Percentiles rank a stretch among this genome's conserved stretches.
Evolutionary conservation across 2,888 invertebrate species (phyloP).

Genomic region (Agonum fuliginosum): DNA sequence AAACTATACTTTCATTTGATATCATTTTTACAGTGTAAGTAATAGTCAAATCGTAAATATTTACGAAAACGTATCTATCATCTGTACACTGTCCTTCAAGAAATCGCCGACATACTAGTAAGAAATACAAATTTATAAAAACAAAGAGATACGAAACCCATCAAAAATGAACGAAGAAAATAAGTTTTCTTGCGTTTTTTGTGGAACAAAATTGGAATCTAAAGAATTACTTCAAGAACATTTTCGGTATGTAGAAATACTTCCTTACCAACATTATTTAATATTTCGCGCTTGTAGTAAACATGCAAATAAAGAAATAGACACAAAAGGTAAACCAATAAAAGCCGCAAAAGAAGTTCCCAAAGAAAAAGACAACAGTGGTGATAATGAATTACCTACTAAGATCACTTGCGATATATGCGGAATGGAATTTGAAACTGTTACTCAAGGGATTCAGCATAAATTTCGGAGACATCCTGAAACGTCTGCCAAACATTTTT

Average conservation of each 20-base stretch:
- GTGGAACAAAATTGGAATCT: conserved; percentile 60
- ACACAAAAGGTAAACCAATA: conserved; percentile 70
- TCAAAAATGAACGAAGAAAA: conserved; percentile 45
- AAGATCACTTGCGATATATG: conserved; percentile 78
- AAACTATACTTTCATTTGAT: background rate
- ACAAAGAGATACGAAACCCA: background rate
- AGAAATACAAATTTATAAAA: background rate
- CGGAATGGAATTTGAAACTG: conserved; percentile 75
- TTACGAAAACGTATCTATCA: background rate
- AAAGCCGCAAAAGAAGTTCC: conserved; percentile 63
- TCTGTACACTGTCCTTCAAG: background rate
- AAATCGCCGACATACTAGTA: background rate
- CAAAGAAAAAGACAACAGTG: conserved; percentile 66
- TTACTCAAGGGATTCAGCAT: conserved; percentile 80
- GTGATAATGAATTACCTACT: conserved; percentile 68
- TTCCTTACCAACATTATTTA: conserved; percentile 12
- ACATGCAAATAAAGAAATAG: conserved; percentile 79
- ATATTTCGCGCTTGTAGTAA: conserved; percentile 71
- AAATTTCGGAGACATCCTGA: conserved; percentile 80
- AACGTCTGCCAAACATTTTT: conserved; percentile 79
- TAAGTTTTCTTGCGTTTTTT: conserved; percentile 61
- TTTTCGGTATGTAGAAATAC: conserved; percentile 73
- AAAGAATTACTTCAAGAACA: conserved; percentile 78
- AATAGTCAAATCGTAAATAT: conserved; percentile 5
- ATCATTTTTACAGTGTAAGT: background rate